Conservation (phyloP, 2,113 vertebrate species). For the Isurus oxyrinchus region DNA sequence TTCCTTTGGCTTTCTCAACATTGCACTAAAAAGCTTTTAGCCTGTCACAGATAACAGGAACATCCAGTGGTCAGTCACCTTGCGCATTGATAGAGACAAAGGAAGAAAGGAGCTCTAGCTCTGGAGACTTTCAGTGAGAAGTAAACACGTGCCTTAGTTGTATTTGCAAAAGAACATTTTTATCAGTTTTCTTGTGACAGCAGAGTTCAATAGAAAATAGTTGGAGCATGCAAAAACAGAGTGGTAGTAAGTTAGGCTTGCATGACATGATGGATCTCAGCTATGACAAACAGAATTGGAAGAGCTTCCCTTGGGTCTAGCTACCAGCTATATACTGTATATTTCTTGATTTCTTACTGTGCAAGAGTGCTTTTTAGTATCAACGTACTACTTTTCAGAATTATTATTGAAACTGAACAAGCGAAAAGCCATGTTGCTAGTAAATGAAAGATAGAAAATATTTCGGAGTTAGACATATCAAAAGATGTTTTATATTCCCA, state of each 20-base stretch:
- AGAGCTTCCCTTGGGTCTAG: slow-evolving; percentile 74
- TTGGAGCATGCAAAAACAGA: slow-evolving; percentile 69
- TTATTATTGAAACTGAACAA: slow-evolving; percentile 75
- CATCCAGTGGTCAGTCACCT: slow-evolving; percentile 88
- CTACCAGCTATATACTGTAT: slow-evolving; percentile 68
- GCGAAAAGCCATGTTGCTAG: slow-evolving; percentile 75
- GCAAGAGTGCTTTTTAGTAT: slow-evolving; percentile 73
- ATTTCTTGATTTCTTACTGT: slow-evolving; percentile 75
- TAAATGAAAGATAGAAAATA: slow-evolving; percentile 76
- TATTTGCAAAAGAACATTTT: slow-evolving; percentile 78
- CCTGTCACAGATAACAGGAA: slow-evolving; percentile 74
- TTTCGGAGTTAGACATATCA: slow-evolving; percentile 71
- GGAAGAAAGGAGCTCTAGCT: slow-evolving; percentile 66
- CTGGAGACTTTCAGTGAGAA: slow-evolving; percentile 70
- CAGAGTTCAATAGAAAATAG: slow-evolving; percentile 81
- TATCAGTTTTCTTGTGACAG: slow-evolving; percentile 85
- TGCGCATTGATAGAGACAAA: slow-evolving; percentile 84
- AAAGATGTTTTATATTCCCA: slow-evolving; percentile 69
- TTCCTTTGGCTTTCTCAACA: slow-evolving; percentile 53
- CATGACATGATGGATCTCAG: slow-evolving; percentile 80
- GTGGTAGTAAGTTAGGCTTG: slow-evolving; percentile 71
- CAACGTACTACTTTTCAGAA: slow-evolving; percentile 74
- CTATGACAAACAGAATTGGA: slow-evolving; percentile 89
- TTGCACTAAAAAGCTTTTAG: slow-evolving; percentile 69
- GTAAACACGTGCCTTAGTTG: slow-evolving; percentile 53